Percentiles rank a stretch among this genome's conserved stretches.
Evolutionary conservation across 23 tunicate species (phyloP).

Genomic region (Corella eumyota): DNA sequence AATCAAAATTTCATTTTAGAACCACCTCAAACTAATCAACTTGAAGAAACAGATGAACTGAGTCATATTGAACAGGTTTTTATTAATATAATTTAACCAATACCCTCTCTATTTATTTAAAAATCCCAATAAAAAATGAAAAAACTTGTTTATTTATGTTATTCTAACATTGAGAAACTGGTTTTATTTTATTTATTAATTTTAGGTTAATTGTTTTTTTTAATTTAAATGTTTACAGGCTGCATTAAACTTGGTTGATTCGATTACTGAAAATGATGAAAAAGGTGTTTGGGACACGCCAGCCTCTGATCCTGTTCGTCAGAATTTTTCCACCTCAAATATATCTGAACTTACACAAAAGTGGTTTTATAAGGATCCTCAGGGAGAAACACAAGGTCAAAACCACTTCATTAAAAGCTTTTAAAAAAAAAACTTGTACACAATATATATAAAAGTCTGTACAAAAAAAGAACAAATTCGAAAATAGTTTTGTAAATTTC

Average conservation of each 20-base stretch:
- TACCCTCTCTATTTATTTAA: background rate
- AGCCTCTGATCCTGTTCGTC: constrained; percentile 12
- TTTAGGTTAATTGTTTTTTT: background rate
- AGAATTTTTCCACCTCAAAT: background rate
- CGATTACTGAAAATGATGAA: constrained; percentile 32
- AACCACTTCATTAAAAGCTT: background rate
- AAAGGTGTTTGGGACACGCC: constrained; percentile 8
- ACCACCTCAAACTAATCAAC: background rate
- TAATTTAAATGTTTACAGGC: constrained; percentile 14
- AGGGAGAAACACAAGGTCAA: constrained; percentile 91
- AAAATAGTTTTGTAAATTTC: too few species aligned
- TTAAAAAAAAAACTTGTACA: too few species aligned
- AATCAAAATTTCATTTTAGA: too few species aligned
- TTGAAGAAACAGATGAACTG: constrained; percentile 11
- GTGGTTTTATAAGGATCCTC: constrained; percentile 99
- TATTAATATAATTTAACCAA: background rate
- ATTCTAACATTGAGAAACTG: too few species aligned
- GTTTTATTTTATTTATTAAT: too few species aligned
- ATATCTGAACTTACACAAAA: constrained; percentile 49
- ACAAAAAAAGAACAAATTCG: too few species aligned
- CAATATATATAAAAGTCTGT: too few species aligned
- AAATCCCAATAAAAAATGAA: too few species aligned
- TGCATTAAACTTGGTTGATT: constrained; percentile 48
- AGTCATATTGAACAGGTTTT: constrained; percentile 10
- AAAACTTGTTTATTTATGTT: too few species aligned